These are phyloP conservation scores for Oligia latruncula DNA, from an alignment of 2,888 invertebrate genomes.

Conservation along the genomic window DNA sequence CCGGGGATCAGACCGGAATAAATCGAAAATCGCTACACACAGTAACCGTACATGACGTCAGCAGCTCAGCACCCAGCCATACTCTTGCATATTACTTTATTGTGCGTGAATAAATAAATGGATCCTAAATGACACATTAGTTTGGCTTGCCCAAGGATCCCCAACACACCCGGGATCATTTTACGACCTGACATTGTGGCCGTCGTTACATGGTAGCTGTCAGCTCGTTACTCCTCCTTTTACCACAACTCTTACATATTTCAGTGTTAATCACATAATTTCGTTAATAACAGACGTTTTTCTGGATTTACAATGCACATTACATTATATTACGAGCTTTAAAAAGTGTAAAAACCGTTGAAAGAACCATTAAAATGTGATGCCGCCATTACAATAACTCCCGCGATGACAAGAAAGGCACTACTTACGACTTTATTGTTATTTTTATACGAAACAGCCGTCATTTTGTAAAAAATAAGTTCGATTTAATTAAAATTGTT, in stretches of 20 bases:
- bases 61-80: neutral
- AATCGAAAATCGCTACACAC: neutral
- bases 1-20: too few species aligned
- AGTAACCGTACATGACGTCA: neutral
- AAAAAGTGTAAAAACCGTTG: conserved; percentile 65
- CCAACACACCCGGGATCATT: conserved; percentile 31
- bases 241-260: conserved; percentile 59
- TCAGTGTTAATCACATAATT: conserved; percentile 67
- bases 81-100: conserved; percentile 31
- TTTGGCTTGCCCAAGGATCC: conserved; percentile 38
- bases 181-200: conserved; percentile 41
- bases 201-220: conserved; percentile 36
- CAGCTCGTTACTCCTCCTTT: conserved; percentile 60
- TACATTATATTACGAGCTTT: conserved; percentile 67
- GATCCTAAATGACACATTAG: conserved; percentile 44
- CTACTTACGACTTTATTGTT: conserved; percentile 59
- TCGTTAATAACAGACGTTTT: conserved; percentile 62
- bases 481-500: conserved; percentile 55
- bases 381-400: conserved; percentile 58
- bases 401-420: conserved; percentile 44
- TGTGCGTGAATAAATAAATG: conserved; percentile 30
- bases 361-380: conserved; percentile 64
- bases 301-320: conserved; percentile 64
- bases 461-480: conserved; percentile 52
- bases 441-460: conserved; percentile 48